Conservation (phyloP, 2,113 vertebrate genomes). For the Saguinus midas region DNA sequence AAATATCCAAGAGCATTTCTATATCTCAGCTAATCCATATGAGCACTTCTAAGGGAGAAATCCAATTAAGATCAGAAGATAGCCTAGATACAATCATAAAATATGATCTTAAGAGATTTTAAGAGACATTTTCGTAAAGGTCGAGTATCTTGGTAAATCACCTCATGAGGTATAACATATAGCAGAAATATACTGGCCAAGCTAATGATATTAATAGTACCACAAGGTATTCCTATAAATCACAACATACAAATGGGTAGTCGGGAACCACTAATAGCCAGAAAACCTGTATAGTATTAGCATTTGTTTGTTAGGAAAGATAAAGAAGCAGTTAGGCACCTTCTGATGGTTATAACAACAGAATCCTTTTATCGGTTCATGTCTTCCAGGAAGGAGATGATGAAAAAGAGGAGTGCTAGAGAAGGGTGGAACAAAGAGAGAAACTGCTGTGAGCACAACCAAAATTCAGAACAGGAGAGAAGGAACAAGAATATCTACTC, state of each 20-base stretch:
- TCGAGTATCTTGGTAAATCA: neutral
- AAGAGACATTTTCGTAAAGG: neutral
- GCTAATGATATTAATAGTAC: neutral
- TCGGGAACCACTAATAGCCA: neutral
- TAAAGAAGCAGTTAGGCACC: neutral
- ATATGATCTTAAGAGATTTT: slow-evolving; percentile 38
- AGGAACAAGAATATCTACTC: neutral
- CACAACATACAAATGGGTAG: neutral
- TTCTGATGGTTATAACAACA: neutral
- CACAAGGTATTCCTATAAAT: neutral
- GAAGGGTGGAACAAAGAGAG: neutral
- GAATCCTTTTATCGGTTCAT: neutral
- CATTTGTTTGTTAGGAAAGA: neutral
- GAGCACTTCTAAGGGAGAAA: slow-evolving; percentile 29
- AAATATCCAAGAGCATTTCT: slow-evolving; percentile 40
- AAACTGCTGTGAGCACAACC: neutral
- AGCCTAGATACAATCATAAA: slow-evolving; percentile 7
- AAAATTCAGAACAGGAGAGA: neutral
- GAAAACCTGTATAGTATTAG: neutral
- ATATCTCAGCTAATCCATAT: slow-evolving; percentile 59
- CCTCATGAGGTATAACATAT: neutral
- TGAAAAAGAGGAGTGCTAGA: neutral
- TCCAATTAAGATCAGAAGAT: slow-evolving; percentile 57
- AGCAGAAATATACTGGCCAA: neutral
- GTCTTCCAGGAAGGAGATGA: neutral